A percentile compares a stretch with the other conserved stretches of the same genome.
These are phyloP conservation scores for Cenopis cana DNA, from an alignment of 2,888 invertebrate species.

Conservation along the genomic window DNA sequence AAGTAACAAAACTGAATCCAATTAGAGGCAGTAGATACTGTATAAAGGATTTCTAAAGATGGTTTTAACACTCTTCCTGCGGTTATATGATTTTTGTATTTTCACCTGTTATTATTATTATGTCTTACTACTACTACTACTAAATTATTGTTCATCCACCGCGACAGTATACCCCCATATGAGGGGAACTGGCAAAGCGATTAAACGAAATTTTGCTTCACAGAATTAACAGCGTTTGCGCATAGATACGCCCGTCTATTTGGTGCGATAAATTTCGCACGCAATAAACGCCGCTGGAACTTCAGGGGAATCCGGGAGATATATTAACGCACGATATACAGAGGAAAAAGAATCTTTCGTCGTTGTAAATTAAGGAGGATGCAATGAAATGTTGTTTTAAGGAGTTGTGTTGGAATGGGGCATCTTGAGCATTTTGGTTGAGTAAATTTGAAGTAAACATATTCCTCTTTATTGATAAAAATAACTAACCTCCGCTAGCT, in stretches of 20 bases:
- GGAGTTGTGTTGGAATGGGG: conserved; percentile 9
- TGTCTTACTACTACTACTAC: too few species aligned
- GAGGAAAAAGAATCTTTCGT: conserved; percentile 9
- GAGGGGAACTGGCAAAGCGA: conserved; percentile 41
- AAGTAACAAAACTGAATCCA: too few species aligned
- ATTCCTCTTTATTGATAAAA: too few species aligned
- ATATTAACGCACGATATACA: conserved; percentile 14
- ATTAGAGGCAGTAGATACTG: too few species aligned
- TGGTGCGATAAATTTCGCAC: conserved; percentile 50
- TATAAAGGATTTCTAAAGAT: too few species aligned
- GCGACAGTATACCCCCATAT: conserved; percentile 21
- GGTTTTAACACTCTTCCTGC: too few species aligned
- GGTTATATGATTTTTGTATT: too few species aligned
- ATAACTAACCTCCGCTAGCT: too few species aligned
- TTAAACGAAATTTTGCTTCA: conserved; percentile 49
- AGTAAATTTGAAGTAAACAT: not conserved
- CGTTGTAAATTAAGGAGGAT: conserved; percentile 6
- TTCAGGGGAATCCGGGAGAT: conserved; percentile 16
- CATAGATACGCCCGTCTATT: conserved; percentile 57
- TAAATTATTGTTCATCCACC: not conserved
- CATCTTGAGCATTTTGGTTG: too few species aligned
- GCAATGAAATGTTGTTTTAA: conserved; percentile 4
- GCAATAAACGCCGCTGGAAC: conserved; percentile 47
- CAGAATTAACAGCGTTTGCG: conserved; percentile 57
- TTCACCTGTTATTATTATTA: too few species aligned